Base-by-base conservation (phyloP, 1,140 invertebrate genomes). In the Oscheius sp. region DNA sequence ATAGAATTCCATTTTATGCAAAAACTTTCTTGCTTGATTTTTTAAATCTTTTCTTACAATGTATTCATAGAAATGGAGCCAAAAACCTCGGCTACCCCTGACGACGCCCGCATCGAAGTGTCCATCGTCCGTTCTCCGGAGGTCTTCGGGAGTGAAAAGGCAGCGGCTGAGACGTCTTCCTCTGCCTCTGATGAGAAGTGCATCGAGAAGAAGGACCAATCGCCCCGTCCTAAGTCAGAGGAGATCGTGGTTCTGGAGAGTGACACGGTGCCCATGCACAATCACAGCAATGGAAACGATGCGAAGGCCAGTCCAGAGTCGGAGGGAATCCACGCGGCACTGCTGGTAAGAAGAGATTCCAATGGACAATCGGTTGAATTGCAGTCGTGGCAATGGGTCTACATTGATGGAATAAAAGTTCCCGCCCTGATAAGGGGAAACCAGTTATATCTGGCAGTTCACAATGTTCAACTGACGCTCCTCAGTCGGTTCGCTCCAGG, bases 401-500 rank as follows among this genome's bases (percentile, higher is more conserved):
- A 34, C 20, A 69, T 77, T 13, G 75, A 77, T 38, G 66, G 68
- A 29, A 23, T 77, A 3, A 23, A 71, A 35, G 35, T 77, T 7
- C 75, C 75, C 2, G 65, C 46, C 15, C 67, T 77, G 26, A 29
- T 55, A 2, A 49, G 68, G 26, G 75, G 52, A 26, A 52, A 59
- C n/a, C 35, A 76, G 58, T 58, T 38, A 1, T 62, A 59, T 35
- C 55, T 76, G 34, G 65, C 75, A 3, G 75, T 77, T 15, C 75
- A 77, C 38, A 77, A 77, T 36, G 75, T 77, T 32, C 75, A 77
- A 59, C 59, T 77, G 32, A 69, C 61, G 26, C 63, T 77, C n/a
- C 31, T 77, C 3, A 62, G 62, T 65, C 77, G 76, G 34, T 77
- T 77, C 32, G 74, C 75, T 31, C 75, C 75, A 1, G 52, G 70